Percentiles rank a stretch among this genome's conserved stretches.
Evolutionary conservation across 2,113 vertebrate species (phyloP).

Genomic region (Scomber scombrus): DNA sequence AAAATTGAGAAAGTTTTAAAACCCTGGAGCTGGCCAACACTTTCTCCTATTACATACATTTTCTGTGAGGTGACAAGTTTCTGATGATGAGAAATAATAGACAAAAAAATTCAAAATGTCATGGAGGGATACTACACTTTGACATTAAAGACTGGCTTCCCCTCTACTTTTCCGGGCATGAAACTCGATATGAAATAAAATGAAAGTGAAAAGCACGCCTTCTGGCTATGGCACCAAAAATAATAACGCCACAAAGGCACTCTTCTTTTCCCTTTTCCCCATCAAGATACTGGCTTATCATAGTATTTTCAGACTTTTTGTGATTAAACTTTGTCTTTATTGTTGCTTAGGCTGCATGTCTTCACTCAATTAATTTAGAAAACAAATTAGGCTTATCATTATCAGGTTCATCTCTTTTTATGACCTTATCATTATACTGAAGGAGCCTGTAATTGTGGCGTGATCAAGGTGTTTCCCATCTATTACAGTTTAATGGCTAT

Average conservation of each 20-base stretch:
- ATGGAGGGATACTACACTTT: conserved; percentile 7
- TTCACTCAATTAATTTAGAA: conserved; percentile 38
- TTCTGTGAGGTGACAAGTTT: conserved; percentile 19
- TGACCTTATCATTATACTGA: conserved; percentile 52
- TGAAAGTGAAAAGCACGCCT: conserved; percentile 26
- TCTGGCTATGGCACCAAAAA: conserved; percentile 34
- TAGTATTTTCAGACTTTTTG: conserved; percentile 29
- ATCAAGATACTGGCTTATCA: conserved; percentile 26
- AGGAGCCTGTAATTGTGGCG: conserved; percentile 53
- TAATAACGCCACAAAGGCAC: conserved; percentile 13
- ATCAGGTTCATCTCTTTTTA: conserved; percentile 71
- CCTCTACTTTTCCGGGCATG: conserved; percentile 9
- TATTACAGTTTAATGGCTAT: conserved; percentile 50
- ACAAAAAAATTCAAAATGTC: conserved; percentile 43
- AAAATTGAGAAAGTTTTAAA: neutral
- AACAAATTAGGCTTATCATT: conserved; percentile 63
- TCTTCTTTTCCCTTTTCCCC: neutral
- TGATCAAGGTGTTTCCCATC: conserved; percentile 58
- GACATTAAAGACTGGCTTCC: conserved; percentile 41
- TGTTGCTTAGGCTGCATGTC: conserved; percentile 51
- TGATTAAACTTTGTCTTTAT: conserved; percentile 41
- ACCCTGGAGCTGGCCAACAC: neutral
- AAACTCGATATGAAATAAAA: conserved; percentile 32
- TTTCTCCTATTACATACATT: neutral
- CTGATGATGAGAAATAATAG: conserved; percentile 19